phyloP scores from a whole-genome alignment of 2,888 invertebrate genomes.

The Tanytarsus gracilentus region DNA sequence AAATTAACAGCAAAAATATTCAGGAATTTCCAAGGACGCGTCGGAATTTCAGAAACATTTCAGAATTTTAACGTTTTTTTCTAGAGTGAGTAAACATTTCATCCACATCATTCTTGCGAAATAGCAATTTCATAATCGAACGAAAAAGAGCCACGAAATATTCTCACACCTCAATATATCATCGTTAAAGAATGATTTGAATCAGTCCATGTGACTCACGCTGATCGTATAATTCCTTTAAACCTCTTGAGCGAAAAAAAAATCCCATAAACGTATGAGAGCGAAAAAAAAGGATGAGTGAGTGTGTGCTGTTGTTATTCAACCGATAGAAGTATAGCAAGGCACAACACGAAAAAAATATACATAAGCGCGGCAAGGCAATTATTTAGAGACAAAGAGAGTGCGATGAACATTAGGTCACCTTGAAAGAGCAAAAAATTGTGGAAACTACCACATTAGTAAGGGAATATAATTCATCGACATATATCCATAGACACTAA shows the following conservation, averaged over 20 bases:
- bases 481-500: not conserved
- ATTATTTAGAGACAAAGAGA: slow-evolving; percentile 28
- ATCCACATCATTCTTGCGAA: too few relatives aligned
- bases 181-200: too few relatives aligned
- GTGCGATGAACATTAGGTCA: slow-evolving; percentile 28
- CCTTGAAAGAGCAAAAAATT: slow-evolving; percentile 27
- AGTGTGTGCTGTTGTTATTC: not conserved
- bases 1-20: too few relatives aligned
- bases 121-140: too few relatives aligned
- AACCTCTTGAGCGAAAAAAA: not conserved
- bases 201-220: too few relatives aligned
- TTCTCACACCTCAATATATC: too few relatives aligned
- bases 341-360: not conserved
- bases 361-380: slow-evolving; percentile 14
- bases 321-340: not conserved
- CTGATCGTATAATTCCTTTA: too few relatives aligned
- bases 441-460: slow-evolving; percentile 19
- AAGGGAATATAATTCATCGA: not conserved
- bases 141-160: too few relatives aligned
- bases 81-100: too few relatives aligned
- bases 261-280: not conserved
- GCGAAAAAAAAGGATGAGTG: not conserved
- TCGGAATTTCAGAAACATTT: too few relatives aligned
- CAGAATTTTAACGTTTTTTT: too few relatives aligned
- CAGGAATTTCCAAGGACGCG: too few relatives aligned